A percentile compares a stretch with the other conserved stretches of the same genome.
Evolutionary conservation across 2,888 invertebrate species (phyloP).

Genomic region (Callyntrura guangdongensis): DNA sequence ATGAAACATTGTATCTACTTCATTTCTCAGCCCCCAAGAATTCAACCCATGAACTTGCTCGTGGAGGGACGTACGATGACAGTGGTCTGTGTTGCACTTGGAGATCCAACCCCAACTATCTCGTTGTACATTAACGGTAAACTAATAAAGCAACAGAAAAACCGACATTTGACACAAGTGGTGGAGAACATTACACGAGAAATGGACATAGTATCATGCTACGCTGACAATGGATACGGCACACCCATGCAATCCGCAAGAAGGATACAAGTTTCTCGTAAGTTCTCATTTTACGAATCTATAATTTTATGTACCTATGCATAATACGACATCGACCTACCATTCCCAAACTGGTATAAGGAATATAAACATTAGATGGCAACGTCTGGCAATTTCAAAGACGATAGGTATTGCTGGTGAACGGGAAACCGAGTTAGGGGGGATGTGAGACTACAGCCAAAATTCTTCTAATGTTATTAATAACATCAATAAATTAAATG

Average conservation of each 20-base stretch:
- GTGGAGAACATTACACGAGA: slow-evolving; percentile 93
- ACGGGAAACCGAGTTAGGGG: too few relatives aligned
- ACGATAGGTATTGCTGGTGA: too few relatives aligned
- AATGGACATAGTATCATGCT: slow-evolving; percentile 95
- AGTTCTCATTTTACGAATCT: slow-evolving; percentile 86
- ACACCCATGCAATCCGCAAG: slow-evolving; percentile 94
- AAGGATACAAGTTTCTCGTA: slow-evolving; percentile 93
- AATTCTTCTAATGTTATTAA: too few relatives aligned
- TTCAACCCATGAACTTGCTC: slow-evolving; percentile 93
- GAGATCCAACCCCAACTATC: slow-evolving; percentile 94
- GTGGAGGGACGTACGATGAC: slow-evolving; percentile 95
- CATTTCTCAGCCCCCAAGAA: slow-evolving; percentile 91
- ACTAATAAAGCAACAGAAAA: slow-evolving; percentile 93
- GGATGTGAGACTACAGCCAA: too few relatives aligned
- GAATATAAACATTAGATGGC: too few relatives aligned
- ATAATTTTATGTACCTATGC: too few relatives aligned
- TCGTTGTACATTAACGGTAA: slow-evolving; percentile 93
- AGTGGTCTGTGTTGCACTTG: slow-evolving; percentile 88
- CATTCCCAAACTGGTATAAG: too few relatives aligned
- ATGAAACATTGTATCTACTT: slow-evolving; percentile 62
- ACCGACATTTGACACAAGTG: slow-evolving; percentile 94
- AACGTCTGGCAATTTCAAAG: too few relatives aligned
- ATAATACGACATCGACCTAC: too few relatives aligned
- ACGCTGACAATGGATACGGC: slow-evolving; percentile 95
- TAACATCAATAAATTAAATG: too few relatives aligned